Percentiles rank a stretch among this genome's conserved stretches.
These are phyloP conservation scores for Peromyscus californicus DNA, from an alignment of 2,113 vertebrate genomes.

Conservation along the genomic window DNA sequence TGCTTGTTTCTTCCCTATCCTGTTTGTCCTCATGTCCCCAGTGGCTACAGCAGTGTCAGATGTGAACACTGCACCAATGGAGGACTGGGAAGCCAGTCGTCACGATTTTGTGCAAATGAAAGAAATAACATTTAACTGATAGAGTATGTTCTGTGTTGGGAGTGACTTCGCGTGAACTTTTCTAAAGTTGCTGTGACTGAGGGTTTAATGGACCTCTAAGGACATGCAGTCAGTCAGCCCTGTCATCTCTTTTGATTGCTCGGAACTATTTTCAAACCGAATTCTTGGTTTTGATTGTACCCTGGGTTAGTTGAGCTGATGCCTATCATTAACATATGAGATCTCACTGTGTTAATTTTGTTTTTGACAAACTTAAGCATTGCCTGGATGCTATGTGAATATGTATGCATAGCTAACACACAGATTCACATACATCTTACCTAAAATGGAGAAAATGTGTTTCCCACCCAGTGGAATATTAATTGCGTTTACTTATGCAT, in stretches of 20 bases:
- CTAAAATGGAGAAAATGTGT: background rate
- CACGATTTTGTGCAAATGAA: background rate
- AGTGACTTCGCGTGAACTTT: background rate
- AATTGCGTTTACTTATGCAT: background rate
- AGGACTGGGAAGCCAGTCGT: constrained; percentile 29
- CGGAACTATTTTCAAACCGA: background rate
- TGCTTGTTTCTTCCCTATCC: background rate
- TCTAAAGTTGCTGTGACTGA: constrained; percentile 4
- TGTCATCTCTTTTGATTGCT: background rate
- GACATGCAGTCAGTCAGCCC: background rate
- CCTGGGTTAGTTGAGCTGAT: background rate
- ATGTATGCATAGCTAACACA: background rate
- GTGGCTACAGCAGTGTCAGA: background rate
- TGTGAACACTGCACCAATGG: background rate
- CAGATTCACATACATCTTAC: background rate
- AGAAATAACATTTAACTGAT: background rate
- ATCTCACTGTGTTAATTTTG: background rate
- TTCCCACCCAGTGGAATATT: background rate
- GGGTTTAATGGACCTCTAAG: background rate
- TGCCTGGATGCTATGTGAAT: background rate
- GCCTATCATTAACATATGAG: background rate
- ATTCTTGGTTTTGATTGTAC: background rate
- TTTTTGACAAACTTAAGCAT: constrained; percentile 11
- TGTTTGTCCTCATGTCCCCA: background rate
- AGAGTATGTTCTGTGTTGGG: background rate